phyloP scores from a whole-genome alignment of 2,888 invertebrate genomes.

The Pherbina coryleti region DNA sequence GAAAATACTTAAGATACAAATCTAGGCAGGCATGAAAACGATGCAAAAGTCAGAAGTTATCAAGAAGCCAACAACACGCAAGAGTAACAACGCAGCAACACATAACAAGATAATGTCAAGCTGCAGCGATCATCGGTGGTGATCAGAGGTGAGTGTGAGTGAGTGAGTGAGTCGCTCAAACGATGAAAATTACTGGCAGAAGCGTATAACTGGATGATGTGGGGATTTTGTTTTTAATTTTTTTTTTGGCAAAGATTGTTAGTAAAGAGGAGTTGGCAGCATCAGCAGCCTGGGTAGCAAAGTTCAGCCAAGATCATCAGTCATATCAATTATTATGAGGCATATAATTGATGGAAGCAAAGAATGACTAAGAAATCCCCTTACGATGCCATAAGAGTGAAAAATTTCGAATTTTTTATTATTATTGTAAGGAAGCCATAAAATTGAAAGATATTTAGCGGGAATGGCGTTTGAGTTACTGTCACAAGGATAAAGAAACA shows the following conservation, averaged over 20 bases:
- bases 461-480: neutral
- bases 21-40: conserved; percentile 7
- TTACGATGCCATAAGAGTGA: conserved; percentile 46
- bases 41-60: neutral
- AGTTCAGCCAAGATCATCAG: conserved; percentile 59
- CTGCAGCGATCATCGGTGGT: neutral
- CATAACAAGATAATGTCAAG: neutral
- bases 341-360: conserved; percentile 42
- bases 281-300: conserved; percentile 49
- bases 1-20: neutral
- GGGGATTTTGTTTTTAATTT: conserved; percentile 17
- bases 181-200: neutral
- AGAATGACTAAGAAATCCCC: conserved; percentile 63
- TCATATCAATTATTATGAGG: conserved; percentile 63
- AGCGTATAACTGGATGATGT: conserved; percentile 33
- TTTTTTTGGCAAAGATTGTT: neutral
- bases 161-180: neutral
- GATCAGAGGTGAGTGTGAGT: neutral
- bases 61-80: neutral
- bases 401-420: neutral
- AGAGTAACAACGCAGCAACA: neutral
- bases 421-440: neutral
- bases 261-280: neutral
- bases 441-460: neutral
- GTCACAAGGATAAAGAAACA: neutral